Evolutionary conservation across 2,888 invertebrate species (phyloP), one percentile per base, ranked within the genome.

Genomic region (Standfussiana lucernea): DNA sequence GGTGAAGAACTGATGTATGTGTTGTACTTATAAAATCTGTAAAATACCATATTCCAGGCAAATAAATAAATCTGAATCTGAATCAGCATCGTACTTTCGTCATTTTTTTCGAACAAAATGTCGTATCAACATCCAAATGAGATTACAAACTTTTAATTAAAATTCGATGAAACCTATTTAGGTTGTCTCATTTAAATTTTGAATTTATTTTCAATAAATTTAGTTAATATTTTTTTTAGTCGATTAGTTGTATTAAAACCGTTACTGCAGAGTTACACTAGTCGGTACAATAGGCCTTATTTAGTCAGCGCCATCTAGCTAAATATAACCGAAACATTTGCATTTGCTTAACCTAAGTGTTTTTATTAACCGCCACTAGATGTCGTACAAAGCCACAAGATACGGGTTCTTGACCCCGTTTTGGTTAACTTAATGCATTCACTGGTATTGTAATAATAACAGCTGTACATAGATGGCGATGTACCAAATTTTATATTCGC

Each of bases 381-480:
- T 80, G 84, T 83, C 84, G 40, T n/a, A 13, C 1, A 42, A 24
- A 35, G 5, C 28, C 3, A 24, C 0, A 10, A 0, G n/a, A 28
- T 1, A 50, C 4, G 1, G 11, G 3, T 13, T n/a, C 4, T 42
- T 28, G 4, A 24, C 18, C 6, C 18, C 3, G 21, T 40, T 40
- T 67, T 37, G 8, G 45, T 32, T 59, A 2, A 5, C 18, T 35
- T 0, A n/a, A 11, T 32, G 21, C 4, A 21, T 21, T 35, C 15
- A 24, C 40, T 65, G 24, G 24, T 15, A 59, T 35, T 47, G 28
- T 42, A 59, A 32, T 61, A 59, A 42, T n/a, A 42, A 0, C 0
- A 62, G 28, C 10, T 68, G 21, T 15, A 47, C 21, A 37, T 45
- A 79, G 79, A 77, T 79, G 79, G n/a, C 61, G 61, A n/a, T 61